These are phyloP conservation scores for Monochamus alternatus DNA, from an alignment of 2,888 invertebrate species.

Conservation along the genomic window DNA sequence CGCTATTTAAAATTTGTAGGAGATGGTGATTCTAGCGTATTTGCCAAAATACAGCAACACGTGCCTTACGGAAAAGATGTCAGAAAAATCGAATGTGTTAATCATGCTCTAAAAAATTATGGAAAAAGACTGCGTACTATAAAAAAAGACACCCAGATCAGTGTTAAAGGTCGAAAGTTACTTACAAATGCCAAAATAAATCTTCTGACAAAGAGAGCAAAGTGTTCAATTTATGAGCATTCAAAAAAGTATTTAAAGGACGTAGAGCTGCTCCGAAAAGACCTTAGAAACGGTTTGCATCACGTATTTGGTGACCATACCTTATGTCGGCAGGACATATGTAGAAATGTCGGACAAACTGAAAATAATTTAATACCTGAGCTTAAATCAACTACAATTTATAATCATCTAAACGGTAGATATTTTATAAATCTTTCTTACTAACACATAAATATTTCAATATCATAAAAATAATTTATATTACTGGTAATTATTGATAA, in stretches of 20 bases:
- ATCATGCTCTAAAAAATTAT: slow-evolving; percentile 40
- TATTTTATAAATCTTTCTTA: neutral
- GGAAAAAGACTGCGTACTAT: slow-evolving; percentile 21
- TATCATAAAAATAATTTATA: too few relatives aligned
- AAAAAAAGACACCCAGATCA: slow-evolving; percentile 22
- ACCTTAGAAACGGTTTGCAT: neutral
- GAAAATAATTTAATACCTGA: neutral
- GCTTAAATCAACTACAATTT: neutral
- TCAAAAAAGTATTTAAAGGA: neutral
- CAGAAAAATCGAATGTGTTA: slow-evolving; percentile 33
- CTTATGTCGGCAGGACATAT: neutral
- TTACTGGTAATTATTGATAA: too few relatives aligned
- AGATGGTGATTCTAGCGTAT: slow-evolving; percentile 50
- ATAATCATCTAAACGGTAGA: neutral
- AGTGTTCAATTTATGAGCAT: neutral
- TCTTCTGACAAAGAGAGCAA: neutral
- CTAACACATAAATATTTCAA: neutral
- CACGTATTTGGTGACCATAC: neutral
- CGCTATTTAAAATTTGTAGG: slow-evolving; percentile 45
- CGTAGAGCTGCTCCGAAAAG: neutral
- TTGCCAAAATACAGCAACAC: slow-evolving; percentile 22
- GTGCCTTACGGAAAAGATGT: slow-evolving; percentile 21
- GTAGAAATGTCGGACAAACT: neutral
- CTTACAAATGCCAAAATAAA: neutral
- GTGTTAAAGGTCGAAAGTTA: slow-evolving; percentile 9